Conservation (phyloP, 2,797 vertebrate species). For the Ctenochaetus hawaiiensis region DNA sequence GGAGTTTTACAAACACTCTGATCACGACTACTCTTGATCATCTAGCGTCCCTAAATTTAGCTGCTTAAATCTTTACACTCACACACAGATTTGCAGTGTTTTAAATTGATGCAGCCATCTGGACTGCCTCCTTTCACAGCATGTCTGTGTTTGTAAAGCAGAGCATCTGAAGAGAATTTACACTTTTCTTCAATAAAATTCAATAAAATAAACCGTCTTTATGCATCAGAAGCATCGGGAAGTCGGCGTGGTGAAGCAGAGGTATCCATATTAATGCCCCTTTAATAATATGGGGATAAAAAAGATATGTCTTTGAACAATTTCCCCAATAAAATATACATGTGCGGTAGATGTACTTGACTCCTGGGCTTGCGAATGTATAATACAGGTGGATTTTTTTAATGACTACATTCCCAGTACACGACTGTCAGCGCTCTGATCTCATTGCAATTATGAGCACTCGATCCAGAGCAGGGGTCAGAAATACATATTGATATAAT, state of each 20-base stretch:
- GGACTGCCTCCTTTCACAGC: slow-evolving; percentile 40
- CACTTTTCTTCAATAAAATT: slow-evolving; percentile 16
- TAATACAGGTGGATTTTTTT: slow-evolving; percentile 39
- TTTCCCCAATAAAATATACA: slow-evolving; percentile 36
- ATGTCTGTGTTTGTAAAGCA: slow-evolving; percentile 31
- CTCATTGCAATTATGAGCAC: background rate
- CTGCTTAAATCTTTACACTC: slow-evolving; percentile 48
- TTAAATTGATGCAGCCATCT: slow-evolving; percentile 58
- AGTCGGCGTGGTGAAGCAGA: background rate
- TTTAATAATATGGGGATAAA: slow-evolving; percentile 23
- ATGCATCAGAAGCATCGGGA: slow-evolving; percentile 3
- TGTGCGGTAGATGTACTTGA: slow-evolving; percentile 18
- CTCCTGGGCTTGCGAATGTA: slow-evolving; percentile 9
- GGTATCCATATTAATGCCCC: background rate
- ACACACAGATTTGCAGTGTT: slow-evolving; percentile 37
- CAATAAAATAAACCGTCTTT: slow-evolving; percentile 6
- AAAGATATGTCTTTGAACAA: slow-evolving; percentile 7
- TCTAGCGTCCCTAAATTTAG: slow-evolving; percentile 17
- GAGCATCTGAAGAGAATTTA: slow-evolving; percentile 20
- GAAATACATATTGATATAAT: slow-evolving; percentile 27
- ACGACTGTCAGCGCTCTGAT: slow-evolving; percentile 37
- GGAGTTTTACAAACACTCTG: background rate
- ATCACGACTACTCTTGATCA: slow-evolving; percentile 52
- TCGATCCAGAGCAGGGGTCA: slow-evolving; percentile 1
- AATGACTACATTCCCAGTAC: slow-evolving; percentile 36